These are phyloP conservation scores for Zelostemma sp. DNA, from an alignment of 1,140 invertebrate genomes.

Conservation along the genomic window DNA sequence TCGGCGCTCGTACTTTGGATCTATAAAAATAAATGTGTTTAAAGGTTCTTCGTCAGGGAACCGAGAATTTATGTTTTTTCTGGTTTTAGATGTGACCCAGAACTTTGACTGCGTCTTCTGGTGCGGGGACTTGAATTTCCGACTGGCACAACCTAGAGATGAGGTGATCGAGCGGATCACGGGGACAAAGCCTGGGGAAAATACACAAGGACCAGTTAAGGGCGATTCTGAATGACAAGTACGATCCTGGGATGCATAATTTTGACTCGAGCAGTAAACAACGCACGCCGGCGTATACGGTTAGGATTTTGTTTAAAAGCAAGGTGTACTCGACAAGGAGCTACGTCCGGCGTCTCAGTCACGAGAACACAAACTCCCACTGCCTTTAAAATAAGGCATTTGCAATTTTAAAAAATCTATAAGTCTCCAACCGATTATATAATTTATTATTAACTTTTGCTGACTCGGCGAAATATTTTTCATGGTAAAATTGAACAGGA, in stretches of 20 bases:
- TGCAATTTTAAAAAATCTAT: no score
- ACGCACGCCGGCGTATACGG: slow-evolving; percentile 91
- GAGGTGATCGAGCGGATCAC: slow-evolving; percentile 84
- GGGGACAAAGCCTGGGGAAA: slow-evolving; percentile 69
- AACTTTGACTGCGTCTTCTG: slow-evolving; percentile 95
- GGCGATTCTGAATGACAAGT: slow-evolving; percentile 85
- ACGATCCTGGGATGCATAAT: slow-evolving; percentile 88
- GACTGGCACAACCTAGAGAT: slow-evolving; percentile 81
- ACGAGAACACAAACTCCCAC: slow-evolving; percentile 62
- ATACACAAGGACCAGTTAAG: slow-evolving; percentile 81
- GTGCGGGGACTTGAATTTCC: slow-evolving; percentile 95
- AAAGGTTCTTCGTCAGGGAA: no score
- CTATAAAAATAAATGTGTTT: no score
- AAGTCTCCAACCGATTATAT: no score
- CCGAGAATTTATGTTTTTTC: no score
- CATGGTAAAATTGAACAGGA: no score
- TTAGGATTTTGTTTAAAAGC: slow-evolving; percentile 89
- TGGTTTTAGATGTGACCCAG: slow-evolving; percentile 82
- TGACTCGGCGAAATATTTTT: no score
- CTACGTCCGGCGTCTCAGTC: slow-evolving; percentile 60
- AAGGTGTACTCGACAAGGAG: slow-evolving; percentile 58
- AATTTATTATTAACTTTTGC: no score
- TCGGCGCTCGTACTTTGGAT: no score
- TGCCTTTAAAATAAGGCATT: slow-evolving; percentile 75
- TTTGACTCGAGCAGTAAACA: slow-evolving; percentile 93